These are phyloP conservation scores for Galerucella nymphaeae DNA, from an alignment of 2,888 invertebrate species.

Conservation along the genomic window DNA sequence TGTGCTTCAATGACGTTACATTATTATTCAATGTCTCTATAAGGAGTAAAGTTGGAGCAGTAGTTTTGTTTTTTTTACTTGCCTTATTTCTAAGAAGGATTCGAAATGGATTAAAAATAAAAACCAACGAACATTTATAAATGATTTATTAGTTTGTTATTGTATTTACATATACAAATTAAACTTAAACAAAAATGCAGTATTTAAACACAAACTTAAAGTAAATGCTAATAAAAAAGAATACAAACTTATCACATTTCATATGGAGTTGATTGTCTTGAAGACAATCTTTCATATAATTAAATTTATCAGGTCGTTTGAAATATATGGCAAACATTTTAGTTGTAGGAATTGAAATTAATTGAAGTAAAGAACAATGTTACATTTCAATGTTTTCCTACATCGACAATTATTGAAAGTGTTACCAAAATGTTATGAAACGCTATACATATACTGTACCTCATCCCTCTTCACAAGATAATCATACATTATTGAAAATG, in stretches of 20 bases:
- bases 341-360: neutral
- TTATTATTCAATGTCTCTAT: no score
- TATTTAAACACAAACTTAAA: slow-evolving; percentile 38
- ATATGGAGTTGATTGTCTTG: slow-evolving; percentile 43
- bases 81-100: no score
- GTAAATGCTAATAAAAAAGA: slow-evolving; percentile 34
- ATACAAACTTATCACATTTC: slow-evolving; percentile 52
- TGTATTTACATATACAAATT: slow-evolving; percentile 40
- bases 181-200: slow-evolving; percentile 26
- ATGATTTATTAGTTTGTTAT: slow-evolving; percentile 38
- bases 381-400: neutral
- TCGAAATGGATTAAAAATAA: neutral
- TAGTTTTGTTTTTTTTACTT: no score
- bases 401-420: neutral
- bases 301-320: neutral
- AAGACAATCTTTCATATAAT: slow-evolving; percentile 27
- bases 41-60: no score
- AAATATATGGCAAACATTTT: slow-evolving; percentile 3
- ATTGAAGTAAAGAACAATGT: neutral
- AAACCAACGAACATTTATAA: slow-evolving; percentile 25
- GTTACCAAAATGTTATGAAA: neutral
- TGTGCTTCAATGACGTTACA: no score
- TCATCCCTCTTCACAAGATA: no score
- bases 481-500: no score
- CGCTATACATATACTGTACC: slow-evolving; percentile 2